Base-by-base conservation (phyloP, 2,113 vertebrate genomes). In the Zosterops hypoxanthus region DNA sequence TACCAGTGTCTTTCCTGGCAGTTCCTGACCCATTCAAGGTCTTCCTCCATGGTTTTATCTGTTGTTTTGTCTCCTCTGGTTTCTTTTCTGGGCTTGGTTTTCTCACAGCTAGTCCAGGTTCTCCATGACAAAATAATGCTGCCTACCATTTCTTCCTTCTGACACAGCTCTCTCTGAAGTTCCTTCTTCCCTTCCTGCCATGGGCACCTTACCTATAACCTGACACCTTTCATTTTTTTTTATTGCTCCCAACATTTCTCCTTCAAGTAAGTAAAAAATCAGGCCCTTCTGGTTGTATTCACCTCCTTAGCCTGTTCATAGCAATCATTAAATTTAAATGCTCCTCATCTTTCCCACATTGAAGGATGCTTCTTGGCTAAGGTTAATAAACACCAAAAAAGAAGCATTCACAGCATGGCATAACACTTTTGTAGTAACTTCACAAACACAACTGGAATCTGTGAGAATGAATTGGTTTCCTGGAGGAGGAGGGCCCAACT, bases 161-260 rank as follows among this genome's bases (percentile, higher is more conserved):
- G 18, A 59, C 20, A 29, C 0, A 0, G 5, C 3, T 82, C 25
- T 71, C 29, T 1, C 1, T 73, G 31, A 88, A 85, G 36, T 47
- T 79, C 42, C 44, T 81, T 69, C 28, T 64, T 82, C 36, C 31
- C 12, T 72, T 80, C 29, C 41, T 90, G 66, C 12, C 36, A 33
- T 2, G 5, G 59, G 25, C 24, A 65, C 29, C 17, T 50, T 72
- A 85, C 46, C 41, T 61, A 25, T 77, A 86, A 77, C 3, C 21
- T 75, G 52, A 33, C 2, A 14, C 6, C 4, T 80, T 86, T 80
- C 24, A 46, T 33, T 73, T 56, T 73, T 73, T 85, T 64, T 24
- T 14, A 33, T 36, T 72, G 33, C n/a, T 86, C 42, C 75, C 60
- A 92, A 83, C 6, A 0, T 12, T 85, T 73, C n/a, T 81, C 71